Evolutionary conservation across 2,113 vertebrate species (phyloP).

Genomic region (Leptodactylus fuscus): DNA sequence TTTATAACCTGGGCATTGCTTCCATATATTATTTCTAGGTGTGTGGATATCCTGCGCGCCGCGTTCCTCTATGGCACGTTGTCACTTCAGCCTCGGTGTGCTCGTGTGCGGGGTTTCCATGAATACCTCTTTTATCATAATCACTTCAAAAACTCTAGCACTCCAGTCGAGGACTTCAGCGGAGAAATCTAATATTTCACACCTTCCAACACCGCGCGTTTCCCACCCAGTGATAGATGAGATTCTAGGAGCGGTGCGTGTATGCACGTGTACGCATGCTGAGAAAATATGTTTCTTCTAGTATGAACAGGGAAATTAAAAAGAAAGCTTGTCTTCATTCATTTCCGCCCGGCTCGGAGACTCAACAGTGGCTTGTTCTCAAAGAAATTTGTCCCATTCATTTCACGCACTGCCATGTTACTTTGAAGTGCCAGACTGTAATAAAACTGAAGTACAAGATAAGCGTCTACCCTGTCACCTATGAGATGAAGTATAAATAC

Average conservation of each 20-base stretch:
- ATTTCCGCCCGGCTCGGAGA: constrained; percentile 49
- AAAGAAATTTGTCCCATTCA: constrained; percentile 52
- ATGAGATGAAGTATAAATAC: neutral
- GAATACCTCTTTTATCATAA: constrained; percentile 29
- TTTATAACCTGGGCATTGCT: constrained; percentile 19
- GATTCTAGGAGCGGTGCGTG: constrained; percentile 29
- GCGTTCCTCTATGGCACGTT: neutral
- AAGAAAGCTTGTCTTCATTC: constrained; percentile 56
- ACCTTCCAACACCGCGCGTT: constrained; percentile 35
- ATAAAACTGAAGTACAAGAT: constrained; percentile 41
- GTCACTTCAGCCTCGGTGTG: constrained; percentile 5
- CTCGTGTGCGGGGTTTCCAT: neutral
- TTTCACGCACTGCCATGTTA: neutral
- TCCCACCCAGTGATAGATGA: constrained; percentile 34
- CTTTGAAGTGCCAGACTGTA: constrained; percentile 52
- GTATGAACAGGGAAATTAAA: constrained; percentile 55
- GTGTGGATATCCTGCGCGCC: neutral
- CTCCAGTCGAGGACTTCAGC: neutral
- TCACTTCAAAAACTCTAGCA: neutral
- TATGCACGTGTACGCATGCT: constrained; percentile 54
- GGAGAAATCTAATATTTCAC: constrained; percentile 45
- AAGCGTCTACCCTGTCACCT: constrained; percentile 15
- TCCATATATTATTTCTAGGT: constrained; percentile 35
- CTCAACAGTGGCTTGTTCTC: constrained; percentile 54
- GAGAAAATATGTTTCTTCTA: constrained; percentile 60